Percentiles rank a stretch among this genome's conserved stretches.
These are phyloP conservation scores for Bolborhynchus lineola DNA, from an alignment of 2,113 vertebrate species.

Conservation along the genomic window DNA sequence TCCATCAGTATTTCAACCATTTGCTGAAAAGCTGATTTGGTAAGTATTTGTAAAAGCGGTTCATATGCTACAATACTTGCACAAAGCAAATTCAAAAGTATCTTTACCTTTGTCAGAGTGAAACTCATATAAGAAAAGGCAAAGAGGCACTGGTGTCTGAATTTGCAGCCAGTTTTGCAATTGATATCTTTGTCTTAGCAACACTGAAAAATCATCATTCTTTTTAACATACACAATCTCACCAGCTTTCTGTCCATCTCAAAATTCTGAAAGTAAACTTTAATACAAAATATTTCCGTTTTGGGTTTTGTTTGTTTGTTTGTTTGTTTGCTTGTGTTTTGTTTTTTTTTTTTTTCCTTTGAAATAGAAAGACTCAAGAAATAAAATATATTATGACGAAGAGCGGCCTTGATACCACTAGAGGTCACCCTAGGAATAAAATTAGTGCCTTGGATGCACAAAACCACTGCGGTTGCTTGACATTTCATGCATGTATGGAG, in stretches of 20 bases:
- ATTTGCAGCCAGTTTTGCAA: background rate
- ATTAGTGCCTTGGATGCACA: background rate
- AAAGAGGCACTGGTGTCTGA: background rate
- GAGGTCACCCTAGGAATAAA: conserved; percentile 56
- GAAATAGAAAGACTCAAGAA: background rate
- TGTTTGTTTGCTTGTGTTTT: background rate
- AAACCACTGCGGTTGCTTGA: background rate
- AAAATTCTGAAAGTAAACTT: conserved; percentile 11
- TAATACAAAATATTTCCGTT: background rate
- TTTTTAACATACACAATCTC: background rate
- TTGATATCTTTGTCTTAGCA: background rate
- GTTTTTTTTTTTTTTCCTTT: background rate
- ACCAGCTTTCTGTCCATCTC: background rate
- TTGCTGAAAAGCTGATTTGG: background rate
- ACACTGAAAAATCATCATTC: background rate
- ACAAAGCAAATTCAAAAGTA: background rate
- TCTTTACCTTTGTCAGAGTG: background rate
- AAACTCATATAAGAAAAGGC: background rate
- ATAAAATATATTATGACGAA: background rate
- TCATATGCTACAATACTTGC: background rate
- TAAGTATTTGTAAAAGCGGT: background rate
- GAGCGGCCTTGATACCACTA: conserved; percentile 21
- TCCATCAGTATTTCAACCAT: background rate
- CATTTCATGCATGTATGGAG: background rate
- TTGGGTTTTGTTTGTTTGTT: background rate